phyloP scores from a whole-genome alignment of 2,797 vertebrate species.

The Coccyzus lansbergi region DNA sequence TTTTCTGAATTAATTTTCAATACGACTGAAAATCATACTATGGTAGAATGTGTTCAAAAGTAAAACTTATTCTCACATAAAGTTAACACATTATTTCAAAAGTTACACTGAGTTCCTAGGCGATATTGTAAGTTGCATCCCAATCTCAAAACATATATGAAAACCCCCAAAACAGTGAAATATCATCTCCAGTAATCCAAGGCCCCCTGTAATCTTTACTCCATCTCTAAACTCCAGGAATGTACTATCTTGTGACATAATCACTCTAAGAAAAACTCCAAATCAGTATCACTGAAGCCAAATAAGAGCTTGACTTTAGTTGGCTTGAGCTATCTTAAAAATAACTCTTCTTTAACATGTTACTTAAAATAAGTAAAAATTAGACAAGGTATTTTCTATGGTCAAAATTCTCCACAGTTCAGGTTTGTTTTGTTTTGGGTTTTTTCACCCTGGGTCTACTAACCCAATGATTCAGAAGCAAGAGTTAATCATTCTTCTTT shows the following conservation, averaged over 20 bases:
- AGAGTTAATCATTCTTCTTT: neutral
- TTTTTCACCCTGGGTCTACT: neutral
- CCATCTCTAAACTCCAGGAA: neutral
- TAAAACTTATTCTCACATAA: neutral
- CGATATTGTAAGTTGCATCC: neutral
- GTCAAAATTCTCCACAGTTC: neutral
- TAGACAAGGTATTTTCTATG: neutral
- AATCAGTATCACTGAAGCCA: neutral
- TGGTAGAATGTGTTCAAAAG: neutral
- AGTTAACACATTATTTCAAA: neutral
- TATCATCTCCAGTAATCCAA: neutral
- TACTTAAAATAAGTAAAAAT: neutral
- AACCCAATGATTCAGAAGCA: neutral
- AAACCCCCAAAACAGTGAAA: accelerated
- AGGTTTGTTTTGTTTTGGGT: too few species aligned
- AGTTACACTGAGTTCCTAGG: neutral
- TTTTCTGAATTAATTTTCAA: neutral
- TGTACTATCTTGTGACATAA: neutral
- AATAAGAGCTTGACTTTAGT: neutral
- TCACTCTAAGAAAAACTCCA: neutral
- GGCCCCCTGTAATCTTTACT: neutral
- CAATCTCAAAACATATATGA: neutral
- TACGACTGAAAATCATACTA: neutral
- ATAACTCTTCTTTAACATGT: neutral
- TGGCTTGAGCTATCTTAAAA: neutral